Conservation (phyloP, 2,797 vertebrate species). For the Limnodromus scolopaceus region DNA sequence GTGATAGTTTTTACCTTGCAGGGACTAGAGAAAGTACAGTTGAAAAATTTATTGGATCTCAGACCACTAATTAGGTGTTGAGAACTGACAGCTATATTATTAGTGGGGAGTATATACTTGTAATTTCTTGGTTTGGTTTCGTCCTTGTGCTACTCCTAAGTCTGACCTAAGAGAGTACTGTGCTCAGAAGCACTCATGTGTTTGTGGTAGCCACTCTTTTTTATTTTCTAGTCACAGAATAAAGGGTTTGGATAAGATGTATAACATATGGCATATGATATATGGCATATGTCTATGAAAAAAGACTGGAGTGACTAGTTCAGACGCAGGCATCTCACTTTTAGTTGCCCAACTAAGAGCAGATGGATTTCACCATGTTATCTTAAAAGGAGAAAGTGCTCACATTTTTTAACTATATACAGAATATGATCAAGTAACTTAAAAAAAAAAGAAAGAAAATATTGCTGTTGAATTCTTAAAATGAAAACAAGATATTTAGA, state of each 20-base stretch:
- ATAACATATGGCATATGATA: not conserved
- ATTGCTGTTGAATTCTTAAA: not conserved
- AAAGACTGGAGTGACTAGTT: not conserved
- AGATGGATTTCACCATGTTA: not conserved
- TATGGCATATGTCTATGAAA: not conserved
- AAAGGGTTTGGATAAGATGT: not conserved
- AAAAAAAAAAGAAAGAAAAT: not conserved
- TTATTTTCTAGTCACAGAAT: not conserved
- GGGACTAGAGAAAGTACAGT: not conserved
- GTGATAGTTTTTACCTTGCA: not conserved
- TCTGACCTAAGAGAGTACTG: not conserved
- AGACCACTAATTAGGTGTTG: not conserved
- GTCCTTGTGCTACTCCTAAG: not conserved
- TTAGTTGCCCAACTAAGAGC: not conserved
- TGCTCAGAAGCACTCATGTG: not conserved
- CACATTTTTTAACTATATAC: not conserved
- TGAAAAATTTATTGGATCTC: not conserved
- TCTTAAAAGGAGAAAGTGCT: not conserved
- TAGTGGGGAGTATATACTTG: not conserved
- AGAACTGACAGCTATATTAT: not conserved
- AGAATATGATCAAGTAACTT: not conserved
- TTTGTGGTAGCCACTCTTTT: not conserved
- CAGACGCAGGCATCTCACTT: not conserved
- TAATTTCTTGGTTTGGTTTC: not conserved
- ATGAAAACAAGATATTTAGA: not conserved